phyloP scores from a whole-genome alignment of 2,888 invertebrate genomes.

The Dasysyrphus tricinctus region DNA sequence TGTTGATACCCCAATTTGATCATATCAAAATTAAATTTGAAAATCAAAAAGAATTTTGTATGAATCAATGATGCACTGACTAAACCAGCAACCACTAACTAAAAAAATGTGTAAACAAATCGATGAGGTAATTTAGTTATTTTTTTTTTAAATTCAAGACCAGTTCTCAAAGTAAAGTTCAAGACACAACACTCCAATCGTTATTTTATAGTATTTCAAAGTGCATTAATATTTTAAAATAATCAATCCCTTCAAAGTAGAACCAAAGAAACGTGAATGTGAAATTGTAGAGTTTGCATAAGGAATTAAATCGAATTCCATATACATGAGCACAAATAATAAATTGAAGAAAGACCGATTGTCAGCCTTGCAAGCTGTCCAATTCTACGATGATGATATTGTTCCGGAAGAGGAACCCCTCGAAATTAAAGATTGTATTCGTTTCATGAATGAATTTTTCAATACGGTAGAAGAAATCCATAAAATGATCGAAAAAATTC shows the following conservation, averaged over 20 bases:
- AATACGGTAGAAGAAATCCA: not conserved
- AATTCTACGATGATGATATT: not conserved
- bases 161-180: not conserved
- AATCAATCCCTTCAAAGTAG: not conserved
- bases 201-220: not conserved
- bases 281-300: not conserved
- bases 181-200: not conserved
- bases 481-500: not conserved
- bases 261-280: not conserved
- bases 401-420: not conserved
- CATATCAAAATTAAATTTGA: no score
- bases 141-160: no score
- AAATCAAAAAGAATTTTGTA: no score
- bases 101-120: not conserved
- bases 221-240: no score
- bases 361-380: not conserved
- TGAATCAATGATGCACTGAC: no score
- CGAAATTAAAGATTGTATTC: not conserved
- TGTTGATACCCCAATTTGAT: no score
- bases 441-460: not conserved
- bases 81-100: no score
- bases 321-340: not conserved
- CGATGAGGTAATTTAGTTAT: not conserved
- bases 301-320: not conserved
- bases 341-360: not conserved